Evolutionary conservation across 2,888 invertebrate genomes (phyloP), one percentile per base, ranked within the genome.

Genomic region (Drosophila rellima): DNA sequence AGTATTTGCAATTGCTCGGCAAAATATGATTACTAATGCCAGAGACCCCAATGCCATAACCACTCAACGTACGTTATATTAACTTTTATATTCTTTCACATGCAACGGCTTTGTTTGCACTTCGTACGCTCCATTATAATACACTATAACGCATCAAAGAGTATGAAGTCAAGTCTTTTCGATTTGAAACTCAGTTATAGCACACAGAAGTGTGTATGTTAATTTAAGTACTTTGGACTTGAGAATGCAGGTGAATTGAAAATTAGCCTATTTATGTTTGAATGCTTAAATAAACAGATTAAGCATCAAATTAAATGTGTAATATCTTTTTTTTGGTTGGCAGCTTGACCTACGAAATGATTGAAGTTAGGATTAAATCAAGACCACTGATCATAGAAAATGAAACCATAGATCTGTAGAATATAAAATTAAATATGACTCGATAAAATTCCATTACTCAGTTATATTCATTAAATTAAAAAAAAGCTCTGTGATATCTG

Each of bases 21-120:
- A 80, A 88, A 88, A 86, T 86, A 88, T 88, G 83, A 86, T 88
- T 88, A 83, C 87, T 80, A 86, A 86, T 82, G 87, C 88, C 87
- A 73, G 69, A 65, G 80, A 70, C 76, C 74, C 45, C 75, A 68
- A 29, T 47, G 33, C 45, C 79, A 54, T 44, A 78, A 45, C 56
- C 67, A 73, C 61, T 51, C 78, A 72, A 67, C 66, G 66, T 78
- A 78, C 64, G 78, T 63, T 78, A 73, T 78, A 78, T 78, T 78
- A 78, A 81, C 82, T 78, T 78, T 80, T 69, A 71, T 76, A 45
- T 61, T 62, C 63, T 44, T 20, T 40, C 59, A 47, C 61, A 70
- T 75, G 70, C 68, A 72, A 57, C 60, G 56, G 55, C 54, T 56
- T 80, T 78, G 78, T 77, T 80, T 78, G 78, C 78, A 54, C 68